These are phyloP conservation scores for Thyatira batis DNA, from an alignment of 2,888 invertebrate species.

Conservation along the genomic window DNA sequence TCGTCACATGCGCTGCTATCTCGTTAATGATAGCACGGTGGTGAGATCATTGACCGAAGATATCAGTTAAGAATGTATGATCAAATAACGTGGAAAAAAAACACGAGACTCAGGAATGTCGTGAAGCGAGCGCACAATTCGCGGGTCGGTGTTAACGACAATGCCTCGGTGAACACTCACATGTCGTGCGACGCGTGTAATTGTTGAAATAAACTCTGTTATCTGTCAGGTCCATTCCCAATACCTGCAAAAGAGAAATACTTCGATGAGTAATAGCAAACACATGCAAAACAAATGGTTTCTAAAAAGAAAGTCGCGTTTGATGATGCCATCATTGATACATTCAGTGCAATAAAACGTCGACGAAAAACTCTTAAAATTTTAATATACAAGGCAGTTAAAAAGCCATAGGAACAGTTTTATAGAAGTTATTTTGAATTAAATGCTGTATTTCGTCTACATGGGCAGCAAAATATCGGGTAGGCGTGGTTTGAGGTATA, in stretches of 20 bases:
- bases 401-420: constrained; percentile 49
- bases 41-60: constrained; percentile 40
- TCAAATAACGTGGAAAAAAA: constrained; percentile 4
- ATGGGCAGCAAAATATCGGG: constrained; percentile 36
- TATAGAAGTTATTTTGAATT: constrained; percentile 37
- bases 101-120: constrained; percentile 10
- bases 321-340: constrained; percentile 3
- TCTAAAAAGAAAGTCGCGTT: constrained; percentile 7
- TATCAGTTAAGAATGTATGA: constrained; percentile 23
- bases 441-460: constrained; percentile 25
- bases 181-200: constrained; percentile 42
- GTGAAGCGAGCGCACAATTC: constrained; percentile 27
- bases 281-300: not conserved
- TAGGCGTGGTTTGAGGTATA: constrained; percentile 61
- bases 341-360: constrained; percentile 22
- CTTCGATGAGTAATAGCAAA: constrained; percentile 9
- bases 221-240: constrained; percentile 42
- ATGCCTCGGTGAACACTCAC: constrained; percentile 42
- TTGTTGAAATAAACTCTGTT: constrained; percentile 38
- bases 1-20: constrained; percentile 18
- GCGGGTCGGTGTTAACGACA: constrained; percentile 30
- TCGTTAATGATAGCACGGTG: constrained; percentile 25
- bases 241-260: constrained; percentile 61
- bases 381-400: constrained; percentile 24
- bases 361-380: constrained; percentile 16